These are phyloP conservation scores for Danio choprae DNA, from an alignment of 2,797 vertebrate species.

Conservation along the genomic window DNA sequence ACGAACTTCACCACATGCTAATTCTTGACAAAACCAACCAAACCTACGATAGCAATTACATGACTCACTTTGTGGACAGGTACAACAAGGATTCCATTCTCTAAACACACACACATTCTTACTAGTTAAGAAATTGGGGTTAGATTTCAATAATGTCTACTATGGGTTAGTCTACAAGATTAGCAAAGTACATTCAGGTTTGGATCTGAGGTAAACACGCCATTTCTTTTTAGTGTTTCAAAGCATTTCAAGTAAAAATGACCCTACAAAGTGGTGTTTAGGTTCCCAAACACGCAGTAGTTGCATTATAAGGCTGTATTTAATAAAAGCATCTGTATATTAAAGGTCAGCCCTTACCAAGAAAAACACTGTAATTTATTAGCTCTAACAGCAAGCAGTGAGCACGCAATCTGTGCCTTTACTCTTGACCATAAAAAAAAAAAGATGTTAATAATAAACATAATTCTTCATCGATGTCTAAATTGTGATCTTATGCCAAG, in stretches of 20 bases:
- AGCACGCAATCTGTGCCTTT: background rate
- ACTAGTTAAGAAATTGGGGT: background rate
- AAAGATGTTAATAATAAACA: background rate
- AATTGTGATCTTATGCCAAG: background rate
- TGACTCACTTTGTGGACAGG: conserved; percentile 56
- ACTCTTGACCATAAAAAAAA: background rate
- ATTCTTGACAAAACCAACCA: conserved; percentile 51
- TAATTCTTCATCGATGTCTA: background rate
- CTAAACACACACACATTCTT: conserved; percentile 19
- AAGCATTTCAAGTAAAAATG: background rate
- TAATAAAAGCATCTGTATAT: background rate
- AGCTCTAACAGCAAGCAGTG: background rate
- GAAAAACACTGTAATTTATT: conserved; percentile 9
- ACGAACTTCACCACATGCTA: conserved; percentile 55
- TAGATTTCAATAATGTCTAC: background rate
- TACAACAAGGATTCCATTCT: conserved; percentile 50
- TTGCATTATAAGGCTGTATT: background rate
- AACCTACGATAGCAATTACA: conserved; percentile 57
- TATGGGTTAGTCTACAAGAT: background rate
- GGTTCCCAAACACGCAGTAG: conserved; percentile 4
- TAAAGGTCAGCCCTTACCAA: conserved; percentile 32
- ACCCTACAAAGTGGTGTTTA: background rate
- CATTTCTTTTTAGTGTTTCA: background rate
- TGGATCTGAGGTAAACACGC: background rate
- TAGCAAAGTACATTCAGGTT: background rate